A percentile compares a stretch with the other conserved stretches of the same genome.
phyloP scores from a whole-genome alignment of 2,113 vertebrate species.

The Ceratotherium simum region DNA sequence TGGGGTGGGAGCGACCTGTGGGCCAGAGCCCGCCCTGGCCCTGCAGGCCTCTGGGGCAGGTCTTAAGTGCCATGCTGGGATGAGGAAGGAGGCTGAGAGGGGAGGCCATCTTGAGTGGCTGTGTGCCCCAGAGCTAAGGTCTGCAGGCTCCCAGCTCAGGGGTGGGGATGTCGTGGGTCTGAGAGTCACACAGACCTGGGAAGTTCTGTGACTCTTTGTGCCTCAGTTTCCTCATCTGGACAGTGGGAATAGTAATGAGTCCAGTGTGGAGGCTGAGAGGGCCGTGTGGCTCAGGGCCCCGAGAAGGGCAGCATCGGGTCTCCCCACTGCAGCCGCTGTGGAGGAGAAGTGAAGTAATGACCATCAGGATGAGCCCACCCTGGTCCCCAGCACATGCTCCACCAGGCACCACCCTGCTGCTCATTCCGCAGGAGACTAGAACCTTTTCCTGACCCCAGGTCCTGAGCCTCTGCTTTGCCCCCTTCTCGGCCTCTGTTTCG shows the following conservation, averaged over 20 bases:
- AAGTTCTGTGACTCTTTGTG: neutral
- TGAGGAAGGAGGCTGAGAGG: neutral
- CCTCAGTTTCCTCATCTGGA: neutral
- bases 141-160: neutral
- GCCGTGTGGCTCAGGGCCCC: neutral
- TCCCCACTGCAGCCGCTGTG: accelerated
- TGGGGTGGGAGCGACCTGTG: neutral
- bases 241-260: neutral
- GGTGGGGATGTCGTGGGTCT: neutral
- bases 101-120: neutral
- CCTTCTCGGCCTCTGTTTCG: neutral
- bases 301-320: neutral
- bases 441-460: neutral
- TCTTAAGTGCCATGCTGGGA: accelerated
- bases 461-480: neutral
- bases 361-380: neutral
- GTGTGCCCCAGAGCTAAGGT: neutral
- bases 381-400: neutral
- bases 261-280: accelerated
- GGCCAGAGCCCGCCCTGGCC: neutral
- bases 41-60: neutral
- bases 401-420: accelerated
- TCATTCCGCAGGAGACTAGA: neutral
- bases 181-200: neutral
- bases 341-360: neutral